These are phyloP conservation scores for Saxidomus purpurata DNA, from an alignment of 1,140 invertebrate genomes.

Conservation along the genomic window DNA sequence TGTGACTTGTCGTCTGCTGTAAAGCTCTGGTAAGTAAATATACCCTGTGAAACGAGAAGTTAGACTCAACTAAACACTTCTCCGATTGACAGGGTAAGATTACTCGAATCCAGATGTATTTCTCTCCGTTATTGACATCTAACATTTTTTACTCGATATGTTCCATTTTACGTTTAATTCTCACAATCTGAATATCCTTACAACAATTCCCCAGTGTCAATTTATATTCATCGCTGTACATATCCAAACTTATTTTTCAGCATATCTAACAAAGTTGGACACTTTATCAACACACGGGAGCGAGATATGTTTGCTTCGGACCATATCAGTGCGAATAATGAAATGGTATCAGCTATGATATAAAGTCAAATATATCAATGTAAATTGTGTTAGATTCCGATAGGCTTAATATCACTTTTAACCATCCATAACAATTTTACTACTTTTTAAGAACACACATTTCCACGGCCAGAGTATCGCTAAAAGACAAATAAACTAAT, in stretches of 20 bases:
- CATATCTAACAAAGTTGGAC: not conserved
- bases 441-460: conserved; percentile 67
- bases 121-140: not conserved
- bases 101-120: conserved; percentile 60
- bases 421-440: conserved; percentile 68
- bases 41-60: conserved; percentile 84
- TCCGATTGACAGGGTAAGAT: conserved; percentile 83
- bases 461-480: conserved; percentile 46
- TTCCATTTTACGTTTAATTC: not conserved
- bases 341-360: conserved; percentile 45
- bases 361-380: conserved; percentile 68
- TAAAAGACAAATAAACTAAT: conserved; percentile 66
- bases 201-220: not conserved
- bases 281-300: conserved; percentile 11
- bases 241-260: not conserved
- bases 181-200: no score
- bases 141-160: not conserved
- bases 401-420: conserved; percentile 65
- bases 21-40: conserved; percentile 75
- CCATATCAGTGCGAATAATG: conserved; percentile 62
- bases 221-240: not conserved
- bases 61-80: conserved; percentile 72
- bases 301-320: conserved; percentile 22
- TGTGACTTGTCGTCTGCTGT: not conserved
- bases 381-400: conserved; percentile 54